Percentiles rank a stretch among this genome's conserved stretches.
Evolutionary conservation across 2,888 invertebrate species (phyloP).

Genomic region (Troilus luridus): DNA sequence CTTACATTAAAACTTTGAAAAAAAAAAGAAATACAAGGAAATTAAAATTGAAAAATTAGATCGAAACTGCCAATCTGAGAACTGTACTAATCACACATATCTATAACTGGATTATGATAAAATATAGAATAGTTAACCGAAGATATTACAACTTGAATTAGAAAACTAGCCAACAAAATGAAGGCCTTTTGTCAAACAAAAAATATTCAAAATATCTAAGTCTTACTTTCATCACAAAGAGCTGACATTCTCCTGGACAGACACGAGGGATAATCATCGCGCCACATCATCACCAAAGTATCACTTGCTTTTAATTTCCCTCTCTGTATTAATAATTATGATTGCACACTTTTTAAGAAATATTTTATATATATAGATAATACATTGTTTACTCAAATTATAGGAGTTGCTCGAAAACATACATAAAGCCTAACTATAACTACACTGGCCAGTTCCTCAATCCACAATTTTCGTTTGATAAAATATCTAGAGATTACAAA

Average conservation of each 20-base stretch:
- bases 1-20: neutral
- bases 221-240: neutral
- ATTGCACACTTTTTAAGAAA: neutral
- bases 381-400: neutral
- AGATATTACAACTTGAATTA: neutral
- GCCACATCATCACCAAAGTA: neutral
- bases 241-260: neutral
- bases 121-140: neutral
- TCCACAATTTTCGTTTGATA: neutral
- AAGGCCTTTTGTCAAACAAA: neutral
- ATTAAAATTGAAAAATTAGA: neutral
- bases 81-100: neutral
- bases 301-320: neutral
- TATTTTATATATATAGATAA: neutral
- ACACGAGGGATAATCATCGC: neutral
- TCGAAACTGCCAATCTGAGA: neutral
- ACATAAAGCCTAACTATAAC: neutral
- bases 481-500: neutral
- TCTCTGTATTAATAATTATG: neutral
- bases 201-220: neutral
- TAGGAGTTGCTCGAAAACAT: neutral
- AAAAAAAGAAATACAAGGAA: neutral
- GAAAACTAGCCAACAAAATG: neutral
- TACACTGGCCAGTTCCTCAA: neutral
- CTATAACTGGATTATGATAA: neutral